phyloP scores from a whole-genome alignment of 2,888 invertebrate genomes.

The Acleris emargana region DNA sequence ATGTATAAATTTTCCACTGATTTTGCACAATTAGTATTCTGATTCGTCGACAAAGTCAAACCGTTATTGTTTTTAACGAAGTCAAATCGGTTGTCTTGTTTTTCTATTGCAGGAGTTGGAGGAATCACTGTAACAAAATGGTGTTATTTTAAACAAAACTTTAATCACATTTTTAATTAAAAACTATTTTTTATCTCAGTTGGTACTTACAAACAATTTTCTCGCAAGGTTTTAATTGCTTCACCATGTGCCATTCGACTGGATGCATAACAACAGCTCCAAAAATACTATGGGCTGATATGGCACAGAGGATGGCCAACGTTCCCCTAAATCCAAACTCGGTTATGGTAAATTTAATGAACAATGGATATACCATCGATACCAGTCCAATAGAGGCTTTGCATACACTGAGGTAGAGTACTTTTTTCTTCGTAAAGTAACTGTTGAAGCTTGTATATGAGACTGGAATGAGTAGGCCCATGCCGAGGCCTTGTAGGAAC shows the following conservation, averaged over 20 bases:
- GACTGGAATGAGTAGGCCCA: constrained; percentile 89
- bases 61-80: constrained; percentile 54
- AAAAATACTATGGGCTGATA: constrained; percentile 86
- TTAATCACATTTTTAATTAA: background rate
- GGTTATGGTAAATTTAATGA: constrained; percentile 85
- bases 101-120: constrained; percentile 72
- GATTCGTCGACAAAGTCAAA: constrained; percentile 11
- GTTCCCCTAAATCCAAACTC: constrained; percentile 89
- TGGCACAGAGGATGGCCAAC: constrained; percentile 86
- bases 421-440: constrained; percentile 88
- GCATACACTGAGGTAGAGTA: constrained; percentile 87
- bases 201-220: constrained; percentile 72
- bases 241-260: constrained; percentile 88
- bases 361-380: constrained; percentile 87
- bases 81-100: constrained; percentile 61
- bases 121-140: constrained; percentile 68
- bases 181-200: background rate
- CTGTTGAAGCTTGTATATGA: constrained; percentile 89
- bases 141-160: background rate
- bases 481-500: constrained; percentile 85
- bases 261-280: constrained; percentile 89
- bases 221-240: constrained; percentile 66
- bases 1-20: constrained; percentile 71
- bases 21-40: constrained; percentile 53
- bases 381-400: constrained; percentile 88